Conservation (phyloP, 2,797 vertebrate genomes). For the Scarus forsteni region DNA sequence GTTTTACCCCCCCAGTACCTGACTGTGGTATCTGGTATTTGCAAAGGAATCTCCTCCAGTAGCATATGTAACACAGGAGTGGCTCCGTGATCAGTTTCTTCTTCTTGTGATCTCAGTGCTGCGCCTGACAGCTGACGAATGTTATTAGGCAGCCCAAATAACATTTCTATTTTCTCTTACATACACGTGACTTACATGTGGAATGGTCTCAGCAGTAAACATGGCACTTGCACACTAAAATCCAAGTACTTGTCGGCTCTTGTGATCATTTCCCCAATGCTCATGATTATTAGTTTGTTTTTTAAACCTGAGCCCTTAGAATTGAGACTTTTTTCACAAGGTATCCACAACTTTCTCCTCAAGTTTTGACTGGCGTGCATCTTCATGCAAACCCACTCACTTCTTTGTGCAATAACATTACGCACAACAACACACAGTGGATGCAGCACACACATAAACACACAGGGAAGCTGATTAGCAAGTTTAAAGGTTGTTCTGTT, state of each 20-base stretch:
- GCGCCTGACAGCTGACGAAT: constrained; percentile 11
- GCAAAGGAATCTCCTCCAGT: not conserved
- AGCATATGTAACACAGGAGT: not conserved
- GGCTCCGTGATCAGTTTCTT: constrained; percentile 6
- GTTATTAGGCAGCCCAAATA: constrained; percentile 8
- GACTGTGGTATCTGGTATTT: not conserved
- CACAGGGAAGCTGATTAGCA: too few species aligned
- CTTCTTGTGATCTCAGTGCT: not conserved
- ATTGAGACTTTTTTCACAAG: too few species aligned
- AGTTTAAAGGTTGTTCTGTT: too few species aligned
- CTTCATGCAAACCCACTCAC: too few species aligned
- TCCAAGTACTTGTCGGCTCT: not conserved
- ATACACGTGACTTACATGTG: constrained; percentile 11
- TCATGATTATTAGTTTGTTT: not conserved
- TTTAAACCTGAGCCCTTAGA: not conserved
- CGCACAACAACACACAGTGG: too few species aligned
- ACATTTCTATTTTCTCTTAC: constrained; percentile 3
- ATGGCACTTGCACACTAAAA: not conserved
- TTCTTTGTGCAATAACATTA: too few species aligned
- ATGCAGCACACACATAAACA: too few species aligned
- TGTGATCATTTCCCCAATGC: too few species aligned
- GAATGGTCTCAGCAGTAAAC: not conserved
- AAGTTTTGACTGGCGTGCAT: too few species aligned
- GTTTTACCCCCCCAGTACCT: not conserved
- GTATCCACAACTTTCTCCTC: too few species aligned